phyloP scores from a whole-genome alignment of 1,140 invertebrate species.

The Apis dorsata region DNA sequence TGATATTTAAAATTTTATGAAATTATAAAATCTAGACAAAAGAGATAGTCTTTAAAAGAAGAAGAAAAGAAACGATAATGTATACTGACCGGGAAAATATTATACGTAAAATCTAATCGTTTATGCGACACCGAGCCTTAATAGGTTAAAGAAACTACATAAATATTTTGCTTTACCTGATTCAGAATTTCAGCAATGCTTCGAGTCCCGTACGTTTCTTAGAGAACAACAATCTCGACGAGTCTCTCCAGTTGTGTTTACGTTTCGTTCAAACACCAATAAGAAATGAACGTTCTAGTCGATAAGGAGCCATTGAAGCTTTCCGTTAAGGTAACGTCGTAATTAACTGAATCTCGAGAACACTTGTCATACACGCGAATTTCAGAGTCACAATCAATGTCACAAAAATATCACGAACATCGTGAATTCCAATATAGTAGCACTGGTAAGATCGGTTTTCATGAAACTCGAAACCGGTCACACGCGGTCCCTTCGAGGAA shows the following conservation, averaged over 20 bases:
- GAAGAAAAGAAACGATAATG: no score
- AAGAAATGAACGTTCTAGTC: slow-evolving; percentile 17
- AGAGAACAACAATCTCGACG: neutral
- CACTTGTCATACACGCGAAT: neutral
- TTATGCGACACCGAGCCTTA: no score
- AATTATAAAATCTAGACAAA: no score
- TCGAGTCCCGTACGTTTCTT: neutral
- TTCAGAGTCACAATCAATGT: no score
- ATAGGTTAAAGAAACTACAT: no score
- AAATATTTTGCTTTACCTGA: slow-evolving; percentile 2
- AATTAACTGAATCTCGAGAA: neutral
- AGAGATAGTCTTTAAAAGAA: no score
- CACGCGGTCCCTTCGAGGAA: neutral
- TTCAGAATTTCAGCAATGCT: no score
- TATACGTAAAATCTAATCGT: neutral
- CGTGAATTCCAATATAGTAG: neutral
- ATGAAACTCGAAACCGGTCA: neutral
- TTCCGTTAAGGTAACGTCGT: neutral
- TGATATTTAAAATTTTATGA: no score
- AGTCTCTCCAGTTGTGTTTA: slow-evolving; percentile 1
- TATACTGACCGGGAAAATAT: neutral
- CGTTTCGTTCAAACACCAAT: slow-evolving; percentile 5
- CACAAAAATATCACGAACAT: neutral
- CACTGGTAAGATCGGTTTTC: neutral
- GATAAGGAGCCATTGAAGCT: neutral